Evolutionary conservation across 2,797 vertebrate species (phyloP).

Genomic region (Jordanella pulchra): DNA sequence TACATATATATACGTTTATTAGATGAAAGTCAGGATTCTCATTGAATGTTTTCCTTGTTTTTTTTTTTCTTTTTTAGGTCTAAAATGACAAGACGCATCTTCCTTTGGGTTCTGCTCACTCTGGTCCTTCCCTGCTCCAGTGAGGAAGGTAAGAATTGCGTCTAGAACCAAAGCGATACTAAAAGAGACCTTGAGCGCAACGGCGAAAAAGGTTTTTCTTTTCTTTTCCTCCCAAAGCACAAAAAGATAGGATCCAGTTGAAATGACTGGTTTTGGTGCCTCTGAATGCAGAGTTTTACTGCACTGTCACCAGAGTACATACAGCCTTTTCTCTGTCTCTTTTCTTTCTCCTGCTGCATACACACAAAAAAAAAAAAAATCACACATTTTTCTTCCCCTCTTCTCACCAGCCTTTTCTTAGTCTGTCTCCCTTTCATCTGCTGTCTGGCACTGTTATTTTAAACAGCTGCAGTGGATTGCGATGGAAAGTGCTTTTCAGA

Average conservation of each 20-base stretch:
- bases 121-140: slow-evolving; percentile 81
- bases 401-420: slow-evolving; percentile 41
- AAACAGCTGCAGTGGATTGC: slow-evolving; percentile 63
- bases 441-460: slow-evolving; percentile 67
- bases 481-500: slow-evolving; percentile 42
- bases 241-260: slow-evolving; percentile 16
- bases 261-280: slow-evolving; percentile 8
- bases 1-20: not conserved
- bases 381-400: slow-evolving; percentile 29
- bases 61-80: slow-evolving; percentile 69
- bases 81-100: slow-evolving; percentile 79
- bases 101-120: slow-evolving; percentile 83
- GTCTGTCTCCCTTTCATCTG: slow-evolving; percentile 63
- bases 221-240: not conserved
- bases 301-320: slow-evolving; percentile 6
- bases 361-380: slow-evolving; percentile 52
- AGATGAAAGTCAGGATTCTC: not conserved
- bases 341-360: slow-evolving; percentile 37
- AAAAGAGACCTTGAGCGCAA: slow-evolving; percentile 6
- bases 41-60: slow-evolving; percentile 15
- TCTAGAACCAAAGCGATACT: slow-evolving; percentile 18
- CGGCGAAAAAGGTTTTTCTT: not conserved
- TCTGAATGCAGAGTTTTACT: slow-evolving; percentile 8
- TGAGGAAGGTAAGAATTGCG: slow-evolving; percentile 84
- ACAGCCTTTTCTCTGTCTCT: slow-evolving; percentile 28